A percentile compares a stretch with the other conserved stretches of the same genome.
Conservation (phyloP, 2,797 vertebrate species). For the Kryptolebias ocellatus region DNA sequence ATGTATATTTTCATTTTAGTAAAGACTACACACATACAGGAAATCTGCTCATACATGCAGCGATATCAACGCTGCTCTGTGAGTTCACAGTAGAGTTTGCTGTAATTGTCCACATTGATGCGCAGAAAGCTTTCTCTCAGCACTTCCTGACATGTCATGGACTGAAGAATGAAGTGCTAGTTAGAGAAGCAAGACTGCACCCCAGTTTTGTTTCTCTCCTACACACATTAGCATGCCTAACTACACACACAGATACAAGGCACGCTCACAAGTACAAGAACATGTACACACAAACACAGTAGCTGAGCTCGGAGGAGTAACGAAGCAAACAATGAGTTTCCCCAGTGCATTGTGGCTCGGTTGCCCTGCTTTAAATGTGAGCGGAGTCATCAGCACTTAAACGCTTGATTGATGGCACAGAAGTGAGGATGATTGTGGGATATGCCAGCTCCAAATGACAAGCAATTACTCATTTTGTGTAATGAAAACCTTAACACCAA, state of each 20-base stretch:
- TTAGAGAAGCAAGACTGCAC: conserved; percentile 59
- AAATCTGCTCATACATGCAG: not conserved
- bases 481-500: conserved; percentile 87
- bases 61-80: conserved; percentile 8
- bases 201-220: conserved; percentile 50
- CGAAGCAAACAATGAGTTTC: conserved; percentile 81
- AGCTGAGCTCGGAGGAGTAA: conserved; percentile 70
- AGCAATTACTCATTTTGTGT: conserved; percentile 87
- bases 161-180: conserved; percentile 62
- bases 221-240: conserved; percentile 40
- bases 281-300: conserved; percentile 27
- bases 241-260: conserved; percentile 30
- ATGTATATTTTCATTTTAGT: too few species aligned
- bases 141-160: conserved; percentile 46
- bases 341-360: conserved; percentile 73
- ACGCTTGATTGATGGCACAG: conserved; percentile 85
- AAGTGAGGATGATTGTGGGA: conserved; percentile 85
- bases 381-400: conserved; percentile 83
- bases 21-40: not conserved
- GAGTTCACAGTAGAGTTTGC: conserved; percentile 38
- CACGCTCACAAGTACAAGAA: conserved; percentile 29
- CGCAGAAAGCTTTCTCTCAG: conserved; percentile 29
- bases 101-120: conserved; percentile 43
- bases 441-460: conserved; percentile 84
- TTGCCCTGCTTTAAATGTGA: conserved; percentile 79